Conservation (phyloP, 2,797 vertebrate species). For the Buceros bicornis region DNA sequence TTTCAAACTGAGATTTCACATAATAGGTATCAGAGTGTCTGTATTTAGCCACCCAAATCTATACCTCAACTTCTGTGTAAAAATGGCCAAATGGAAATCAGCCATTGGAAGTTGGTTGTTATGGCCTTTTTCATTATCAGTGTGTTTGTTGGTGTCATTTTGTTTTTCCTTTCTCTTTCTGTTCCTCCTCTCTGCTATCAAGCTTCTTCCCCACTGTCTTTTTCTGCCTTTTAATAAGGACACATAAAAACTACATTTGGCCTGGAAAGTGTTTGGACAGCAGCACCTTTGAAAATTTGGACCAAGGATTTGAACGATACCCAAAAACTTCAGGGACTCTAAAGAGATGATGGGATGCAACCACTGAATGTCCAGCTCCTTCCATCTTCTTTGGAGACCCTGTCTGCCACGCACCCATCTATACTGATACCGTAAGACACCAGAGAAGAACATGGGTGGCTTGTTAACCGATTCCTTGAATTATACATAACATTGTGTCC, state of each 20-base stretch:
- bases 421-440: not conserved
- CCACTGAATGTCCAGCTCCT: not conserved
- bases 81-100: not conserved
- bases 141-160: not conserved
- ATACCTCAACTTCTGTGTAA: not conserved
- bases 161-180: not conserved
- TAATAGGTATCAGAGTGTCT: slow-evolving; percentile 5
- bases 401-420: not conserved
- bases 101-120: not conserved
- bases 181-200: not conserved
- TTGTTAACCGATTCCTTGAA: not conserved
- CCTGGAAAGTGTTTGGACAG: not conserved
- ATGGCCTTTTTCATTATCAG: accelerated
- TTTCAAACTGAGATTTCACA: slow-evolving; percentile 25
- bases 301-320: accelerated
- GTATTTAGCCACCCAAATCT: slow-evolving; percentile 22
- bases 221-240: not conserved
- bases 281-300: not conserved
- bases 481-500: not conserved
- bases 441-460: not conserved
- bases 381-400: not conserved
- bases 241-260: accelerated
- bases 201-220: not conserved
- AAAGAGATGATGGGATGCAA: not conserved
- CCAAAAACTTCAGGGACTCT: not conserved